Evolutionary conservation across 2,888 invertebrate species (phyloP).

Genomic region (Hoplodrina ambigua): DNA sequence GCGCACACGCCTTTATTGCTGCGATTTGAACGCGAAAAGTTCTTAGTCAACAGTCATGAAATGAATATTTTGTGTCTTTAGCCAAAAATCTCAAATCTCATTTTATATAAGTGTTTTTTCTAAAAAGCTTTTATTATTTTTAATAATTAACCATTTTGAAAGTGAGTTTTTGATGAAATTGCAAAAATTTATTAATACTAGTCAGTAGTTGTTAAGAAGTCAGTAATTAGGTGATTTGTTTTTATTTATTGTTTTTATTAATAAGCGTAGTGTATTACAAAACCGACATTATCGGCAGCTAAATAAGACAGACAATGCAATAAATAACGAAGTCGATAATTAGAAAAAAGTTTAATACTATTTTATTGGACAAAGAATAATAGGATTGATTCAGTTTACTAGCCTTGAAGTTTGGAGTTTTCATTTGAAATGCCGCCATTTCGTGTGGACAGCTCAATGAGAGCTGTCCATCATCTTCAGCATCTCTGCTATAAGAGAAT

Average conservation of each 20-base stretch:
- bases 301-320: too few species aligned
- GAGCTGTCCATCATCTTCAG: too few species aligned
- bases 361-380: too few species aligned
- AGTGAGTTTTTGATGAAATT: slow-evolving; percentile 15
- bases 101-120: neutral
- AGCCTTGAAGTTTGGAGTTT: too few species aligned
- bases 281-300: too few species aligned
- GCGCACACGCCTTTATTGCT: neutral
- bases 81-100: neutral
- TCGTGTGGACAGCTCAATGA: too few species aligned
- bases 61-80: neutral
- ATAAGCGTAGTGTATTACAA: neutral
- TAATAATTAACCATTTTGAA: slow-evolving; percentile 4
- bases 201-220: slow-evolving; percentile 38
- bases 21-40: neutral
- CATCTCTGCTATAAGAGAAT: too few species aligned
- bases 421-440: too few species aligned
- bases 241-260: slow-evolving; percentile 6
- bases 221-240: slow-evolving; percentile 20
- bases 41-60: neutral
- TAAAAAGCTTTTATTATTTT: slow-evolving; percentile 17
- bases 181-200: slow-evolving; percentile 31
- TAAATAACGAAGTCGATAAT: too few species aligned
- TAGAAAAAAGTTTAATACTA: too few species aligned
- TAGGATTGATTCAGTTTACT: too few species aligned